A percentile compares a stretch with the other conserved stretches of the same genome.
Conservation (phyloP, 2,888 invertebrate species). For the Pegoplata infirma region DNA sequence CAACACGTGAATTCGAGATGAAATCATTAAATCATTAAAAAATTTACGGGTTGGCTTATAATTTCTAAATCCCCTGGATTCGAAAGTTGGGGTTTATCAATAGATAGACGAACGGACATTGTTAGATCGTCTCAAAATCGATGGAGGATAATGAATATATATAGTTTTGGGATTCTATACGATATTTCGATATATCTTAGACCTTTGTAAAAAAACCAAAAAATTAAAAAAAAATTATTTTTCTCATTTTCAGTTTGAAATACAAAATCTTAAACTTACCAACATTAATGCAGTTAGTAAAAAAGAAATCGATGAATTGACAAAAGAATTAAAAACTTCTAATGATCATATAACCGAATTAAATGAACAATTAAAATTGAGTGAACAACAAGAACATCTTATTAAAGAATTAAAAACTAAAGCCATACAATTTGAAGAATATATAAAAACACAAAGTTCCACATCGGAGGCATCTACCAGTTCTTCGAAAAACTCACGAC, state of each 20-base stretch:
- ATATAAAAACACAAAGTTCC: conserved; percentile 80
- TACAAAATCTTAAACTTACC: conserved; percentile 73
- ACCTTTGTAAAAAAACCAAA: too few relatives aligned
- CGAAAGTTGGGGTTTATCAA: too few relatives aligned
- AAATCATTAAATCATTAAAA: too few relatives aligned
- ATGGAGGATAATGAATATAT: too few relatives aligned
- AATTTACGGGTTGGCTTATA: too few relatives aligned
- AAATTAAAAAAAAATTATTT: too few relatives aligned
- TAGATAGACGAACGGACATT: too few relatives aligned
- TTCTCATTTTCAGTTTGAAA: conserved; percentile 72
- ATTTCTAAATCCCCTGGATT: too few relatives aligned
- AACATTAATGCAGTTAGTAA: conserved; percentile 70
- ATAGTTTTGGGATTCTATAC: too few relatives aligned
- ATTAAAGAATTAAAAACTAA: conserved; percentile 82
- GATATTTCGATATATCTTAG: too few relatives aligned
- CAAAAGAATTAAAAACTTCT: conserved; percentile 72
- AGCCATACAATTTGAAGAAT: conserved; percentile 83
- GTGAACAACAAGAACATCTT: conserved; percentile 81
- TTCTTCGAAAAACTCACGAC: conserved; percentile 60
- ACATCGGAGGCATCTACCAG: conserved; percentile 68
- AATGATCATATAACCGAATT: conserved; percentile 72
- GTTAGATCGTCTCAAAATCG: too few relatives aligned
- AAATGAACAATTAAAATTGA: conserved; percentile 75
- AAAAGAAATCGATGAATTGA: conserved; percentile 71
- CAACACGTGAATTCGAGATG: too few relatives aligned